Base-by-base conservation (phyloP, 2,888 invertebrate genomes). In the Cryptus armator region DNA sequence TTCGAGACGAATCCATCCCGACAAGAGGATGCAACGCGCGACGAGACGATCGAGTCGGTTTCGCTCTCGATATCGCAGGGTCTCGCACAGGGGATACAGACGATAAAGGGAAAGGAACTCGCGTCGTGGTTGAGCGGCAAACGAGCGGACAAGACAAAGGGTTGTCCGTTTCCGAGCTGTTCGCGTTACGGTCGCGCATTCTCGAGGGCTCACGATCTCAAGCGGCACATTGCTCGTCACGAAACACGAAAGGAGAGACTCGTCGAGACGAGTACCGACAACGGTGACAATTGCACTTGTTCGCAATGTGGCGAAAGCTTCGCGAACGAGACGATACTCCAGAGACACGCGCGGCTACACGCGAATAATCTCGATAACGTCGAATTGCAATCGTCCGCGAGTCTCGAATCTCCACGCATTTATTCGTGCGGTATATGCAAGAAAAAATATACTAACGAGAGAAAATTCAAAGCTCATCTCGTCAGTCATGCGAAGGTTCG, bases 151-250 rank as follows among this genome's bases (percentile, higher is more conserved):
- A 92, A 92, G 72, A 90, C 91, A 1, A 93, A 93, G 78, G 93
- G 93, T n/a, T 93, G 93, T 71, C 93, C 93, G 3, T 93, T 91
- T 85, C 92, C 92, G 4, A 92, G 89, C 3, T 93, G 93, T 77
- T 89, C 91, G 5, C 90, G 93, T 46, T 93, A 90, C 67, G 92
- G 93, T 4, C 91, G 92, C 70, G 92, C 93, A 1, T 93, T 93
- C 82, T 93, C 93, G 7, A 89, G 93, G 51, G 92, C 93, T 4
- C 93, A 93, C 79, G 93, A 93, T 56, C 88, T 93, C 3, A 93
- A 93, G 62, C 91, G 93, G 6, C 93, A 93, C 75, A 93, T 93
- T 81, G 91, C 91, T 2, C 90, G 93, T 24, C 93, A 93, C 46
- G 92, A 92, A 32, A 90, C 90, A 83, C 90, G 92, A 29, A 93